phyloP scores from a whole-genome alignment of 2,888 invertebrate species.

The Saturnia japonica region DNA sequence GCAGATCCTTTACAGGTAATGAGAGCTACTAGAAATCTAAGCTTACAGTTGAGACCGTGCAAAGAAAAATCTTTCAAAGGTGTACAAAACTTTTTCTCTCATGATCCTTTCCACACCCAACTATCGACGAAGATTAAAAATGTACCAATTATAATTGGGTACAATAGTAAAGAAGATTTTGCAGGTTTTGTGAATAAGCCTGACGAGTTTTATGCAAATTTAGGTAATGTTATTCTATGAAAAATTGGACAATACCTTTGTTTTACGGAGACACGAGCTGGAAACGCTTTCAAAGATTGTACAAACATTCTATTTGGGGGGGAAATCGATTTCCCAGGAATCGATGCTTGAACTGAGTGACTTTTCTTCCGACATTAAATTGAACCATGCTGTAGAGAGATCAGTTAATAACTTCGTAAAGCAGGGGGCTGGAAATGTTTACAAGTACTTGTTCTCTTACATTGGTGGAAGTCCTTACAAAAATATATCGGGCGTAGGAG shows the following conservation, averaged over 20 bases:
- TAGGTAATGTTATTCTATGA: slow-evolving; percentile 28
- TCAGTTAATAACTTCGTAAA: slow-evolving; percentile 45
- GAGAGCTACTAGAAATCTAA: slow-evolving; percentile 37
- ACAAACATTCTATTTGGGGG: slow-evolving; percentile 41
- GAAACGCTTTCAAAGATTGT: slow-evolving; percentile 33
- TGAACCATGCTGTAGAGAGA: slow-evolving; percentile 45
- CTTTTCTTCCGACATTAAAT: slow-evolving; percentile 42
- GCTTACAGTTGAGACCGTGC: slow-evolving; percentile 41
- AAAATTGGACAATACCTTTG: slow-evolving; percentile 32
- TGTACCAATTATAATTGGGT: slow-evolving; percentile 47
- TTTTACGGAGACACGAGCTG: slow-evolving; percentile 30
- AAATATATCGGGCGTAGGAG: slow-evolving; percentile 44
- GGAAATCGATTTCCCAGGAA: slow-evolving; percentile 38
- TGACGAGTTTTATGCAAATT: slow-evolving; percentile 32
- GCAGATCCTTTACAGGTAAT: slow-evolving; percentile 45
- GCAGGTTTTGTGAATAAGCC: slow-evolving; percentile 34
- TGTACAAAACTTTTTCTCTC: slow-evolving; percentile 38
- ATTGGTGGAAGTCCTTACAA: slow-evolving; percentile 40
- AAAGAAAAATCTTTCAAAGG: slow-evolving; percentile 43
- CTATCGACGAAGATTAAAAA: slow-evolving; percentile 34
- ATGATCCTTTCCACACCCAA: slow-evolving; percentile 37
- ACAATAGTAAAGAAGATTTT: slow-evolving; percentile 51
- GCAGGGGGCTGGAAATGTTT: slow-evolving; percentile 37
- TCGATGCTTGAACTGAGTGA: slow-evolving; percentile 42
- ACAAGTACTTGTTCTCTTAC: slow-evolving; percentile 50